phyloP scores from a whole-genome alignment of 2,888 invertebrate species.

The Andrena minutula region DNA sequence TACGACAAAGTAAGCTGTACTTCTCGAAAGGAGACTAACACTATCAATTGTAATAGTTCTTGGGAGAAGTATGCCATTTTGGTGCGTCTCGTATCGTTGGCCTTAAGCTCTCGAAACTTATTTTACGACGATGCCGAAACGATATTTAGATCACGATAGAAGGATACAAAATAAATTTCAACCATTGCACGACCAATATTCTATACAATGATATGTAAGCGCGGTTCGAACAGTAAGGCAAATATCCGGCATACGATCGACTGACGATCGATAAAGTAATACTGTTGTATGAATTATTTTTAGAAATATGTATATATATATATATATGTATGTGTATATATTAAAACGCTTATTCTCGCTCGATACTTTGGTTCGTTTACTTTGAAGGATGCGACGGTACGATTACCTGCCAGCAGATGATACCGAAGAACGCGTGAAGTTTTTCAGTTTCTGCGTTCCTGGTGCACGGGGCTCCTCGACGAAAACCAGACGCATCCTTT shows the following conservation, averaged over 20 bases:
- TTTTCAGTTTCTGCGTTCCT: not conserved
- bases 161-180: conserved; percentile 6
- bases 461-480: not conserved
- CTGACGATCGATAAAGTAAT: conserved; percentile 1
- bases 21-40: no score
- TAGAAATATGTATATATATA: not conserved
- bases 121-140: not conserved
- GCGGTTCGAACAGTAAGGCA: not conserved
- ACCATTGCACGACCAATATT: not conserved
- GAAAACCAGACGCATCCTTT: not conserved
- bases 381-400: conserved; percentile 29
- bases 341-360: not conserved
- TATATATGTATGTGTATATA: not conserved
- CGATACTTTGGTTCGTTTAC: conserved; percentile 12
- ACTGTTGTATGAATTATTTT: not conserved
- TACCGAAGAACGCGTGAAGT: conserved; percentile 10
- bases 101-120: not conserved
- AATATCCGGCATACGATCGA: not conserved
- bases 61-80: not conserved
- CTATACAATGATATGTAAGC: not conserved
- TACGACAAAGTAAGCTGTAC: not conserved
- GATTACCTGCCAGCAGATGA: conserved; percentile 59
- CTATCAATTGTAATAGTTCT: not conserved
- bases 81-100: not conserved
- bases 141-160: not conserved